Percentiles rank a stretch among this genome's conserved stretches.
phyloP scores from a whole-genome alignment of 2,888 invertebrate genomes.

The Margaritifera margaritifera region DNA sequence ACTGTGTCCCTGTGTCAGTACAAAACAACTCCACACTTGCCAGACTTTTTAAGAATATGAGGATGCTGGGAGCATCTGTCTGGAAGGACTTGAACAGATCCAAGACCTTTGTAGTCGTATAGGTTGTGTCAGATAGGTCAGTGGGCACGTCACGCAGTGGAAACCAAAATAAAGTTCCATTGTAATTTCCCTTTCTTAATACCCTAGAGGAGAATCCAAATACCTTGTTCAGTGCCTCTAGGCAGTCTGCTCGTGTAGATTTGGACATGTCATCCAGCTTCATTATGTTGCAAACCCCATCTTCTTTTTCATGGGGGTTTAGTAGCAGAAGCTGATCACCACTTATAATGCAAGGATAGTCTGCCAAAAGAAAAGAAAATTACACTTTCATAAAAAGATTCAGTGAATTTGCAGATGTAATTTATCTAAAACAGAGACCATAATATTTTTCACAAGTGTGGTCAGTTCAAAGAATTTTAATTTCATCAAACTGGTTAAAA shows the following conservation, averaged over 20 bases:
- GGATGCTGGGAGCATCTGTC: constrained; percentile 52
- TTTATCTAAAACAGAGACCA: too few species aligned
- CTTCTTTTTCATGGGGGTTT: constrained; percentile 14
- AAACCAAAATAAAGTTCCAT: constrained; percentile 65
- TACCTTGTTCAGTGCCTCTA: constrained; percentile 38
- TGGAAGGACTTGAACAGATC: constrained; percentile 55
- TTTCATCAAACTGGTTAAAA: too few species aligned
- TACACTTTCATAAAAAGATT: too few species aligned
- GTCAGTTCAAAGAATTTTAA: too few species aligned
- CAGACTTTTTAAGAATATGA: constrained; percentile 64
- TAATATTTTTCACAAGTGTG: too few species aligned
- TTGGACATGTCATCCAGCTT: constrained; percentile 9
- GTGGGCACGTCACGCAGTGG: constrained; percentile 56
- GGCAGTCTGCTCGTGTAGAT: constrained; percentile 13
- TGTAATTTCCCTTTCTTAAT: constrained; percentile 38
- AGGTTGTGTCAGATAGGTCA: constrained; percentile 53
- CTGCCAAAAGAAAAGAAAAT: constrained; percentile 1
- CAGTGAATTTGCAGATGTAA: too few species aligned
- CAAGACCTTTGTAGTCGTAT: constrained; percentile 42
- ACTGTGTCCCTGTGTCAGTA: neutral
- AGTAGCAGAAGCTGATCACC: constrained; percentile 26
- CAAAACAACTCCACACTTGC: constrained; percentile 50
- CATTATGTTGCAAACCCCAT: constrained; percentile 13
- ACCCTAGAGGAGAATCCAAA: constrained; percentile 41
- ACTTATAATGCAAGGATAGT: constrained; percentile 30